Base-by-base conservation (phyloP, 2,888 invertebrate genomes). In the Colletes collaris region DNA sequence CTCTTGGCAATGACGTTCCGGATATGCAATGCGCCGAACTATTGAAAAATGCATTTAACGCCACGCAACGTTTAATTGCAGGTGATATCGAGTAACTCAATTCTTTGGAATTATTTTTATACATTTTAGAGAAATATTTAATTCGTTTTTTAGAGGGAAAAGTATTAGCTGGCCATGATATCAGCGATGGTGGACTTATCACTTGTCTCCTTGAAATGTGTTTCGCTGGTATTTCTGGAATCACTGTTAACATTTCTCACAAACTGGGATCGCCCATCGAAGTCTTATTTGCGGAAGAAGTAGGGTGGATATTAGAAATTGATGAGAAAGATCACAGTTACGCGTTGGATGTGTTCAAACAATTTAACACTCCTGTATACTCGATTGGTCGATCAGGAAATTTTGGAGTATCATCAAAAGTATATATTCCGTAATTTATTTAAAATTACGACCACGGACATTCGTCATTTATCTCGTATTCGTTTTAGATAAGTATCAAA, bases 121-220 rank as follows among this genome's bases (percentile, higher is more conserved):
- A n/a, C 19, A 55, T 16, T 11, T 40, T 4, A 11, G 8, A 6
- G 2, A 10, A 16, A 6, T 11, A 46, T 8, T 2, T 67, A 10
- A 46, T 40, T 40, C 40, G 40, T 19, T n/a, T 50, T 50, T 7
- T 91, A 96, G 96, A 96, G 85, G 94, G 94, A 4, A 95, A 95
- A 90, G 93, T 98, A 10, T 91, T 96, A 50, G 95, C 99, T 5
- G 99, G 99, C 0, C 99, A 99, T 92, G 99, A 99, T 92, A 95
- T 99, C 5, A 99, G 99, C 91, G 99, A 99, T 93, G 99, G 99
- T 35, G 99, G 99, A 46, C 94, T 99, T 49, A 94, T 99, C 56
- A 97, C 97, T 0, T 97, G 98, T 86, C 93, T 98, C 0, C 91
- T 99, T 76, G 99, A 99, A 94, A 99, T 99, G 99, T 97, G 97